A percentile compares a stretch with the other conserved stretches of the same genome.
These are phyloP conservation scores for Lanistes nyassanus DNA, from an alignment of 1,140 invertebrate genomes.

Conservation along the genomic window DNA sequence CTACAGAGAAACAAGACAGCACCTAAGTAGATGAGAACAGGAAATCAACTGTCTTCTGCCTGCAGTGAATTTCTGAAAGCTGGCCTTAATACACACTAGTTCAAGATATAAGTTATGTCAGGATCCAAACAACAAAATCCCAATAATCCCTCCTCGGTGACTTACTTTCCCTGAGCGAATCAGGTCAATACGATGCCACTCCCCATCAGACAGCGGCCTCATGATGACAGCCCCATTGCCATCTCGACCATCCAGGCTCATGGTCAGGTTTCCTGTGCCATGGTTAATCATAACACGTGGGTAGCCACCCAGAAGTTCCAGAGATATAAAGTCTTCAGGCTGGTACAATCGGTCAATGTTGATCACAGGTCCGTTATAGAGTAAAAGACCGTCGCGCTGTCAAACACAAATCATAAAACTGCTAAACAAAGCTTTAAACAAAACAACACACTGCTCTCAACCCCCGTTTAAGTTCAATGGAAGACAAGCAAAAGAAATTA, in stretches of 20 bases:
- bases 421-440: no score
- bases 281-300: constrained; percentile 92
- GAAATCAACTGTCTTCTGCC: background rate
- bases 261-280: constrained; percentile 86
- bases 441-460: no score
- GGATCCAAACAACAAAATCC: background rate
- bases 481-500: no score
- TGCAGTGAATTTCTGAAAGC: background rate
- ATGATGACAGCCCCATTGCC: constrained; percentile 70
- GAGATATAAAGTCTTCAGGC: constrained; percentile 85
- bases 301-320: constrained; percentile 91
- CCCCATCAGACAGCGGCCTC: constrained; percentile 87
- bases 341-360: constrained; percentile 63
- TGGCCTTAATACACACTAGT: background rate
- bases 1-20: background rate
- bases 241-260: constrained; percentile 78
- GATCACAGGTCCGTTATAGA: constrained; percentile 95
- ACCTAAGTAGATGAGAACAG: background rate
- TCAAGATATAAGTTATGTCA: background rate
- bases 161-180: constrained; percentile 90
- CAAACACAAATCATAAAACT: background rate
- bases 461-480: no score
- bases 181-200: constrained; percentile 95
- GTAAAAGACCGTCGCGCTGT: constrained; percentile 88
- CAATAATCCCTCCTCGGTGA: background rate